A percentile compares a stretch with the other conserved stretches of the same genome.
These are phyloP conservation scores for Micrasema minimum DNA, from an alignment of 1,140 invertebrate species.

Conservation along the genomic window DNA sequence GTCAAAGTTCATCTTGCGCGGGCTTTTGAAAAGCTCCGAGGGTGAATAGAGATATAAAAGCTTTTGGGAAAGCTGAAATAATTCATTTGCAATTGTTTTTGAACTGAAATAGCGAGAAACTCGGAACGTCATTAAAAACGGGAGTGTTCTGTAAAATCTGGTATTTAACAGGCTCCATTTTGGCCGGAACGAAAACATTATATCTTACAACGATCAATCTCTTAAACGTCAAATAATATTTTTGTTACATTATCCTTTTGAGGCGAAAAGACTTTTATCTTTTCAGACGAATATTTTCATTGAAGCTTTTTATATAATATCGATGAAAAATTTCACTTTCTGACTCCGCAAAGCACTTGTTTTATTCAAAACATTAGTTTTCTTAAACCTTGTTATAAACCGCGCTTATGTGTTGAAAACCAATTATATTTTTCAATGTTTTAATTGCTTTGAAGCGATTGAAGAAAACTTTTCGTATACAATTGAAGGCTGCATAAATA, in stretches of 20 bases:
- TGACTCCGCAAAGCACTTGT: background rate
- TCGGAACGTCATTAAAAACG: background rate
- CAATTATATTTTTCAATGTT: background rate
- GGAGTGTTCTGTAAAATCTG: background rate
- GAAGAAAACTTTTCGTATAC: constrained; percentile 26
- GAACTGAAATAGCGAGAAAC: constrained; percentile 1
- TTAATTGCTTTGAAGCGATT: background rate
- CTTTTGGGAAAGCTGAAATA: constrained; percentile 22
- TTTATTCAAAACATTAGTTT: background rate
- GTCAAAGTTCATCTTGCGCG: background rate
- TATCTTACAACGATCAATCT: constrained; percentile 22
- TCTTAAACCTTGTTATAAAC: background rate
- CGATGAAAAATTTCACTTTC: constrained; percentile 3
- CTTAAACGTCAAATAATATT: constrained; percentile 12
- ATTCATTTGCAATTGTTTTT: constrained; percentile 34
- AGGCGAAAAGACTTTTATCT: background rate
- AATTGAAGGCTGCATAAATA: constrained; percentile 42
- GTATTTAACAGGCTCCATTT: background rate
- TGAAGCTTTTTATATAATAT: constrained; percentile 4
- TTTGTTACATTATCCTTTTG: constrained; percentile 5
- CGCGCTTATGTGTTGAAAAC: background rate
- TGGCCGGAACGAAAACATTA: constrained; percentile 6
- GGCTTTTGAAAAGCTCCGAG: constrained; percentile 7
- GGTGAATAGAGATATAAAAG: background rate
- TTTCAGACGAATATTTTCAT: background rate